These are phyloP conservation scores for Tinea semifulvella DNA, from an alignment of 2,888 invertebrate species.

Conservation along the genomic window DNA sequence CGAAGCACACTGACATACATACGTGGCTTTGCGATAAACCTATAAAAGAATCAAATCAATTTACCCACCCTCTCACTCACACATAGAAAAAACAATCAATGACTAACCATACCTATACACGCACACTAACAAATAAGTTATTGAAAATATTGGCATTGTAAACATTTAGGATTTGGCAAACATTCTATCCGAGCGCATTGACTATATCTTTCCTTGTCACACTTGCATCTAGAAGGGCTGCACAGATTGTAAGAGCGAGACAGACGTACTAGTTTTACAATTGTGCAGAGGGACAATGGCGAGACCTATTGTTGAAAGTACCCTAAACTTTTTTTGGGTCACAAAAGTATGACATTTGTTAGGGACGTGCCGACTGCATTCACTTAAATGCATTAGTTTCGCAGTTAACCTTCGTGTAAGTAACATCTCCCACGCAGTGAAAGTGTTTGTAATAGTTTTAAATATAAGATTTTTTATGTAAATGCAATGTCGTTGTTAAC, in stretches of 20 bases:
- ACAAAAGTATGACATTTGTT: conserved; percentile 63
- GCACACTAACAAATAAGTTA: conserved; percentile 32
- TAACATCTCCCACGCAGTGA: conserved; percentile 50
- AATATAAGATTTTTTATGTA: background rate
- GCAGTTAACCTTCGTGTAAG: conserved; percentile 36
- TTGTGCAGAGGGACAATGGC: conserved; percentile 58
- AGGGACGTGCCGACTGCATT: conserved; percentile 55
- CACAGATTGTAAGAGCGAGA: conserved; percentile 33
- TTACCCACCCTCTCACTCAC: conserved; percentile 58
- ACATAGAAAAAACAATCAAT: conserved; percentile 42
- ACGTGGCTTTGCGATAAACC: conserved; percentile 65
- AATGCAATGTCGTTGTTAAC: conserved; percentile 41
- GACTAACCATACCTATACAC: conserved; percentile 37
- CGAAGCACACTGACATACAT: conserved; percentile 63
- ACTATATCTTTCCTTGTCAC: conserved; percentile 36
- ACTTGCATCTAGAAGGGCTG: conserved; percentile 21
- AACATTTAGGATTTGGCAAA: conserved; percentile 62
- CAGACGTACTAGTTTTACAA: conserved; percentile 44
- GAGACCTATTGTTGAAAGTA: conserved; percentile 62
- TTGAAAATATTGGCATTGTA: conserved; percentile 62
- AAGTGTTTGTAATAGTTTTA: conserved; percentile 24
- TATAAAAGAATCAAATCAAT: conserved; percentile 66
- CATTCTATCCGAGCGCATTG: conserved; percentile 38
- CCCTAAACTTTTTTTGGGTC: conserved; percentile 66
- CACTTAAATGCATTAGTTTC: conserved; percentile 59